Conservation (phyloP, 2,797 vertebrate species). For the Malacoraja senta region DNA sequence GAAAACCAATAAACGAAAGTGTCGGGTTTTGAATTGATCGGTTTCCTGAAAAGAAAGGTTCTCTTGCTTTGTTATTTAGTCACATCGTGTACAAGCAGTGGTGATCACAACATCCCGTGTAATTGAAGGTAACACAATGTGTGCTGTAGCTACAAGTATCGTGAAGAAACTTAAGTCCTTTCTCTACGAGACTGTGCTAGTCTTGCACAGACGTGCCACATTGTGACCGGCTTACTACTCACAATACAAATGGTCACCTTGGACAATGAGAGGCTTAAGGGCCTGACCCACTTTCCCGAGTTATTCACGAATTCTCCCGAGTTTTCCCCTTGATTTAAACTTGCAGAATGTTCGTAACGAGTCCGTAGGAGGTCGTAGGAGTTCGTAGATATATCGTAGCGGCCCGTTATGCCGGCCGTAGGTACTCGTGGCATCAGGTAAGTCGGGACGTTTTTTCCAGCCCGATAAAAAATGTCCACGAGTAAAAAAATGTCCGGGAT, state of each 20-base stretch:
- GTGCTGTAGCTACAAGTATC: not conserved
- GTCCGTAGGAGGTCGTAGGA: too few relatives aligned
- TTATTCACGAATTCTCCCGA: too few relatives aligned
- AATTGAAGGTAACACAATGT: not conserved
- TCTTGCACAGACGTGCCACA: not conserved
- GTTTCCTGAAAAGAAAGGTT: not conserved
- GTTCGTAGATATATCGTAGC: too few relatives aligned
- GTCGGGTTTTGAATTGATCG: not conserved
- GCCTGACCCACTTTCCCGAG: too few relatives aligned
- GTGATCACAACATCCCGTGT: not conserved
- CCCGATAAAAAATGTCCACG: too few relatives aligned
- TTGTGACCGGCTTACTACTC: not conserved
- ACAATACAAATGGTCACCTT: not conserved
- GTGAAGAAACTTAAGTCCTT: not conserved
- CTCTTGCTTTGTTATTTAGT: not conserved
- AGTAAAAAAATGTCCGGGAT: too few relatives aligned
- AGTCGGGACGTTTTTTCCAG: too few relatives aligned
- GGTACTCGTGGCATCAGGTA: too few relatives aligned
- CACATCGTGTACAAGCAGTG: not conserved
- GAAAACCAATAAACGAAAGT: not conserved
- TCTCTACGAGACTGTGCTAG: not conserved
- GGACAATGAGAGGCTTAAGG: not conserved
- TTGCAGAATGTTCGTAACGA: too few relatives aligned
- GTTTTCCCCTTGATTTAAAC: too few relatives aligned
- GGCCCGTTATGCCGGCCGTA: too few relatives aligned